Percentiles rank a stretch among this genome's conserved stretches.
These are phyloP conservation scores for Haplochromis vanheusdeni DNA, from an alignment of 2,113 vertebrate genomes.

Conservation along the genomic window DNA sequence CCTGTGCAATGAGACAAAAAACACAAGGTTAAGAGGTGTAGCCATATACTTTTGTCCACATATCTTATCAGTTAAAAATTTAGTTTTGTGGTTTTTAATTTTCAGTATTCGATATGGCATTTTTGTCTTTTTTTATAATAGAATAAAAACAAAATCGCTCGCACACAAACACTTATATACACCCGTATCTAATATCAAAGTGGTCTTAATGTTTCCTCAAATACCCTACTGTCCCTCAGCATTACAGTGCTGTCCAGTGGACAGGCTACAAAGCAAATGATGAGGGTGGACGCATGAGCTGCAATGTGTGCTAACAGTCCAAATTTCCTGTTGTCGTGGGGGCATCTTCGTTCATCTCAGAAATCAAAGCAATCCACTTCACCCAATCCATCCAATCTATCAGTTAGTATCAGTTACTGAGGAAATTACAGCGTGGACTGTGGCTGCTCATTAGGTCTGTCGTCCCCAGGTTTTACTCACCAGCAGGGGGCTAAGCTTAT, in stretches of 20 bases:
- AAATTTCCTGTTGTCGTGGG: neutral
- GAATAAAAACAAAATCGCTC: fast-evolving
- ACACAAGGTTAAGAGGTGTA: neutral
- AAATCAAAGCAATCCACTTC: neutral
- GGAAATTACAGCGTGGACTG: neutral
- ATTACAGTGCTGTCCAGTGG: neutral
- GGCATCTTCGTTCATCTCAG: neutral
- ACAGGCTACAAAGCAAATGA: neutral
- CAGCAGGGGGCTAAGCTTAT: neutral
- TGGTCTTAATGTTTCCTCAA: neutral
- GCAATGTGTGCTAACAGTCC: neutral
- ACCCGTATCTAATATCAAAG: neutral
- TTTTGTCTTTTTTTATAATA: neutral
- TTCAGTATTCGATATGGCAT: neutral
- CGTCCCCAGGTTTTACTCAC: neutral
- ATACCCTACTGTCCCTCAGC: neutral
- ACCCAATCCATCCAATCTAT: neutral
- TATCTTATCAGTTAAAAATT: neutral
- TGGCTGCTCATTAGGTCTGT: neutral
- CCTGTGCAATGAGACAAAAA: neutral
- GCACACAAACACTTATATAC: neutral
- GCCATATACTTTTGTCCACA: neutral
- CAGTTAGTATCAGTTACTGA: neutral
- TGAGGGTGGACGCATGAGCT: neutral
- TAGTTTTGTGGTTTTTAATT: neutral